A percentile compares a stretch with the other conserved stretches of the same genome.
These are phyloP conservation scores for Sphenodon punctatus DNA, from an alignment of 2,797 vertebrate genomes.

Conservation along the genomic window DNA sequence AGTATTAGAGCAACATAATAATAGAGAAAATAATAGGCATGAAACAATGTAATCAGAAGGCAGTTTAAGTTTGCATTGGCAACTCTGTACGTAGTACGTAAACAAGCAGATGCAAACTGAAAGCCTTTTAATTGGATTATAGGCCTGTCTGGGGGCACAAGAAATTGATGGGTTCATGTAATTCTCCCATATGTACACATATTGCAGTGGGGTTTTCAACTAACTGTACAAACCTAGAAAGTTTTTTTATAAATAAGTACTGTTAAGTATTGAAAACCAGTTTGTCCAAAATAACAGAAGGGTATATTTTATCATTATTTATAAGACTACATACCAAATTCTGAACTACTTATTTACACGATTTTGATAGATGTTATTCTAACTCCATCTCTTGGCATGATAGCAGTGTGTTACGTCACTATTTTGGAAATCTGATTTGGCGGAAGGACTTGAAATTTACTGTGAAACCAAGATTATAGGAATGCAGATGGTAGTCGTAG, in stretches of 20 bases:
- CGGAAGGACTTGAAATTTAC: background rate
- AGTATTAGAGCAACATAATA: too few species aligned
- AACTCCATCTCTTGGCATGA: background rate
- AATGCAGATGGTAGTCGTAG: background rate
- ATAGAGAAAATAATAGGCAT: too few species aligned
- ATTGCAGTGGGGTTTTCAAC: background rate
- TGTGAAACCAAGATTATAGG: background rate
- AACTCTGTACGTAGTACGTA: too few species aligned
- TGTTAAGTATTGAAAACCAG: too few species aligned
- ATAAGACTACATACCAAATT: too few species aligned
- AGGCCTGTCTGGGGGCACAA: background rate
- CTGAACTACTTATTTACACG: too few species aligned
- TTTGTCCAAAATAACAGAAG: too few species aligned
- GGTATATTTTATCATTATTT: too few species aligned
- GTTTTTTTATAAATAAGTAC: background rate
- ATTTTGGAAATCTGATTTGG: background rate
- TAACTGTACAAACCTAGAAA: background rate
- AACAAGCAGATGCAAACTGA: constrained; percentile 10
- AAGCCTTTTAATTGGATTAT: background rate
- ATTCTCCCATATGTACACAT: background rate
- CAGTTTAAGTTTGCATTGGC: too few species aligned
- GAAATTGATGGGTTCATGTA: background rate
- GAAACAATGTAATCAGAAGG: too few species aligned
- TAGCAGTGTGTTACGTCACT: background rate
- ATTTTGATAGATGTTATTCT: too few species aligned